phyloP scores from a whole-genome alignment of 2,888 invertebrate species.

The Hymenopus coronatus region DNA sequence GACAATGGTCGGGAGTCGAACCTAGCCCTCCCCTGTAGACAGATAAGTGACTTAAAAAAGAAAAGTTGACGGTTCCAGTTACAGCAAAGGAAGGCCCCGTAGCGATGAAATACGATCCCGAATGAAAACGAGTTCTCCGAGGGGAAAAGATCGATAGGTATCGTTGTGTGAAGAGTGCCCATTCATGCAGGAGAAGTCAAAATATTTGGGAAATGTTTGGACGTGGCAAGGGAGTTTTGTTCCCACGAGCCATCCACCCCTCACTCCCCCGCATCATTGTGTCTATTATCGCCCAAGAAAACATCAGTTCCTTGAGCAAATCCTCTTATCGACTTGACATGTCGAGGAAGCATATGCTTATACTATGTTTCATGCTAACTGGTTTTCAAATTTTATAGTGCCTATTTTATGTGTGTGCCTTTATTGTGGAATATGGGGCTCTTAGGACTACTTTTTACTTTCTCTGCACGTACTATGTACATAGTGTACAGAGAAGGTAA shows the following conservation, averaged over 20 bases:
- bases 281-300: background rate
- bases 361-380: no score
- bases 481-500: no score
- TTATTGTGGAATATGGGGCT: no score
- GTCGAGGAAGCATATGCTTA: no score
- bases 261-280: background rate
- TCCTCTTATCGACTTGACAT: no score
- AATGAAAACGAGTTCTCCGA: background rate
- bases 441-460: no score
- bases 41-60: background rate
- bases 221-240: background rate
- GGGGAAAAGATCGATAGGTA: background rate
- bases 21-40: background rate
- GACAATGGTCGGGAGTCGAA: background rate
- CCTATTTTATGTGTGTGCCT: no score
- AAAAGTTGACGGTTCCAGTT: background rate
- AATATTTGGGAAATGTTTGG: constrained; percentile 12
- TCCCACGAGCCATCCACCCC: background rate
- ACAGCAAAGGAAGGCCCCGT: background rate
- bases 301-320: background rate
- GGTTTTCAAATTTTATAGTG: no score
- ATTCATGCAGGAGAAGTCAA: constrained; percentile 8
- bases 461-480: no score
- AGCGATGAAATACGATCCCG: background rate
- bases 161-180: background rate